phyloP scores from a whole-genome alignment of 2,113 vertebrate species.

The Corvus moneduloides region DNA sequence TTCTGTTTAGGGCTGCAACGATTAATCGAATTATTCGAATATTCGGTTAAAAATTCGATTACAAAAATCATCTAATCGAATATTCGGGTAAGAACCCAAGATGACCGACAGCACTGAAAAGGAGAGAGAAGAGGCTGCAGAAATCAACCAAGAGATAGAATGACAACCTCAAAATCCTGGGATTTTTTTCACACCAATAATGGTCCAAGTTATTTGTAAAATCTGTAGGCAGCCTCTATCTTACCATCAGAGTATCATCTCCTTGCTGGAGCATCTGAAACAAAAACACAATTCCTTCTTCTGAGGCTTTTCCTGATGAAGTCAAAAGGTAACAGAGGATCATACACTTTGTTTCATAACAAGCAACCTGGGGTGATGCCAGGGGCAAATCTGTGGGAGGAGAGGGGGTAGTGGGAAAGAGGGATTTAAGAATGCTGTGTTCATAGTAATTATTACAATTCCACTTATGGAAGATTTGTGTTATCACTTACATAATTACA shows the following conservation, averaged over 20 bases:
- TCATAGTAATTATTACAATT: neutral
- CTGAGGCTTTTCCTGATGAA: slow-evolving; percentile 62
- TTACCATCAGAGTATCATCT: slow-evolving; percentile 37
- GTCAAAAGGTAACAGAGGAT: slow-evolving; percentile 63
- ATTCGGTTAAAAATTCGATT: slow-evolving; percentile 61
- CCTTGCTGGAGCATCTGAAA: slow-evolving; percentile 58
- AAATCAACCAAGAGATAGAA: slow-evolving; percentile 59
- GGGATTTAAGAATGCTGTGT: neutral
- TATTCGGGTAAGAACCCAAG: slow-evolving; percentile 67
- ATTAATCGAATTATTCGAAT: slow-evolving; percentile 68
- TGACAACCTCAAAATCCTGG: slow-evolving; percentile 56
- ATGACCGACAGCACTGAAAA: slow-evolving; percentile 63
- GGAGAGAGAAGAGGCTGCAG: slow-evolving; percentile 64
- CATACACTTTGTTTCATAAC: slow-evolving; percentile 5
- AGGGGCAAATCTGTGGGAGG: neutral
- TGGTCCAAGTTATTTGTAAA: slow-evolving; percentile 56
- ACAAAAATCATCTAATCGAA: slow-evolving; percentile 43
- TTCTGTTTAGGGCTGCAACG: slow-evolving; percentile 70
- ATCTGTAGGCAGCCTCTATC: slow-evolving; percentile 60
- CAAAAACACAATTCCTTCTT: slow-evolving; percentile 57
- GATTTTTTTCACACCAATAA: slow-evolving; percentile 52
- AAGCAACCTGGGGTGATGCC: neutral
- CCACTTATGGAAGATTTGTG: neutral
- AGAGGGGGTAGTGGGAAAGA: neutral
- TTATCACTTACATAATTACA: neutral